Evolutionary conservation across 2,888 invertebrate species (phyloP), one percentile per base, ranked within the genome.

Genomic region (Idaea aversata): DNA sequence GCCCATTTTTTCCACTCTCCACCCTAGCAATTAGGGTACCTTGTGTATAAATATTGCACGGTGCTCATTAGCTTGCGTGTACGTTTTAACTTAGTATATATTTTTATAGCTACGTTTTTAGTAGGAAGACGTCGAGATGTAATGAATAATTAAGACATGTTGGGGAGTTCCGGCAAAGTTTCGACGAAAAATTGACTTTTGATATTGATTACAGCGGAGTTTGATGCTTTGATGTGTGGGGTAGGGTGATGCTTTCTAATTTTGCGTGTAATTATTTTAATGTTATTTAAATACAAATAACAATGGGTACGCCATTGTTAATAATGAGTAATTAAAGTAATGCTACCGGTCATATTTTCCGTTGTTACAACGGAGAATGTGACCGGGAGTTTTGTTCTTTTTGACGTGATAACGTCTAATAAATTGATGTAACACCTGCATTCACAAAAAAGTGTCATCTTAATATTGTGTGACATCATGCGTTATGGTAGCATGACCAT

Each of bases 1-100:
- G 93, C 90, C 93, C 92, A 92, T 93, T 93, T 93, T 93, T 93
- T 92, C 90, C 93, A 91, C 93, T 93, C 92, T 91, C 93, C 92
- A 90, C 93, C 93, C 93, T 86, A 90, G 88, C 93, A 93, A 93
- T 93, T 93, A 93, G 92, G 93, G 91, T 88, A 83, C 87, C 87
- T 88, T 88, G 90, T 90, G 91, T 91, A 93, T 93, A 93, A 93
- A 93, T 93, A 93, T 93, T 93, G 91, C 90, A 93, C 88, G 87
- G 88, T 82, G 81, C 90, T 90, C 91, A 91, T 92, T 92, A 93
- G 91, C 87, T 91, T 90, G 90, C 89, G 88, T 90, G 91, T 91
- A 90, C 89, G 89, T 86, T 90, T 88, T 87, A 13, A 47, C 47
- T 47, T 13, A 87, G 84, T 88, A 87, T 85, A 87, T 85, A 89